Evolutionary conservation across 2,113 vertebrate genomes (phyloP), one percentile per base, ranked within the genome.

Genomic region (Podarcis muralis): DNA sequence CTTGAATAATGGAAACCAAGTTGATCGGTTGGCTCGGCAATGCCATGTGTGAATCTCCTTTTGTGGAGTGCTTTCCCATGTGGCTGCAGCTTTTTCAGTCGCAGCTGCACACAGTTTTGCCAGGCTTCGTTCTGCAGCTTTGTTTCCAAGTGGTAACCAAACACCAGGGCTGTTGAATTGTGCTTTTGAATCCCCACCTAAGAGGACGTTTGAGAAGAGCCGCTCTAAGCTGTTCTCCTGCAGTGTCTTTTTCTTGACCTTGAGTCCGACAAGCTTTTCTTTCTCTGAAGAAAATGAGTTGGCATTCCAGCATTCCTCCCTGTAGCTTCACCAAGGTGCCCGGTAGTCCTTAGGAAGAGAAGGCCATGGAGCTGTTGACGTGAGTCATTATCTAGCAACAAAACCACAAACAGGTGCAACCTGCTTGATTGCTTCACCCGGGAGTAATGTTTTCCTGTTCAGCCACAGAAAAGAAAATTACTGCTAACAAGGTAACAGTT

Each of bases 401-500:
- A 85, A 94, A 87, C 48, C 37, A 92, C n/a, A 15, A 91, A 53
- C 48, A 83, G 71, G 12, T 92, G 83, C 86, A 83, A 92, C 72
- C 77, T 77, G 59, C 22, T 87, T 78, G 88, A 71, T 94, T 90
- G 57, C 48, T 85, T 93, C 83, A 81, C 59, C 37, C n/a, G 82
- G 81, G 78, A 92, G 86, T 90, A 92, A 87, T 71, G 3, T 35
- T 87, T 93, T 92, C 79, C 90, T 87, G 59, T 90, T 94, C 48
- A 93, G 71, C 83, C 89, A 90, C 72, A 74, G 40, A 93, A 93
- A 92, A 85, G 75, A 90, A 90, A 93, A 92, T 94, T 91, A 91
- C 81, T 91, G 68, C 88, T 88, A 93, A 92, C 79, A 93, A 95
- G 84, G 48, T 83, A 93, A 93, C 92, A 93, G 90, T 94, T 94